These are phyloP conservation scores for Lycorma delicatula DNA, from an alignment of 1,140 invertebrate genomes.

Conservation along the genomic window DNA sequence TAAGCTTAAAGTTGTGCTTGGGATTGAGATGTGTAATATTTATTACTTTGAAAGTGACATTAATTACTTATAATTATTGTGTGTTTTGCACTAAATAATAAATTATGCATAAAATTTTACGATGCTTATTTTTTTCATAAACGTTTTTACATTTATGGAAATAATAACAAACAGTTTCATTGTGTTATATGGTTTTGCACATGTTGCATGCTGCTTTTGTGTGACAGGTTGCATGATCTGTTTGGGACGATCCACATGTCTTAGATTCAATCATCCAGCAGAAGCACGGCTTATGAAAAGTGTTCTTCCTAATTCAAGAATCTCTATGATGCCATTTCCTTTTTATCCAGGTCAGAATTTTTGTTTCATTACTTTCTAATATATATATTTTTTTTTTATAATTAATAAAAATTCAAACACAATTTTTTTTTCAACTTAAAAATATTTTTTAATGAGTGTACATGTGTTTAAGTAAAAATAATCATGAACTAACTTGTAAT, in stretches of 20 bases:
- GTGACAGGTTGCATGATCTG: constrained; percentile 69
- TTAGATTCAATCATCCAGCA: constrained; percentile 83
- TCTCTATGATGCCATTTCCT: constrained; percentile 61
- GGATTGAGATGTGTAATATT: too few species aligned
- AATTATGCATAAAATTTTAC: too few species aligned
- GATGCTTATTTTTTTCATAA: too few species aligned
- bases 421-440: not conserved
- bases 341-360: constrained; percentile 38
- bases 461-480: not conserved
- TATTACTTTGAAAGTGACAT: too few species aligned
- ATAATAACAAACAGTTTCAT: too few species aligned
- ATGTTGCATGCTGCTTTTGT: not conserved
- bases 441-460: not conserved
- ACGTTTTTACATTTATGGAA: too few species aligned
- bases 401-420: not conserved
- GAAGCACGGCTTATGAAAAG: constrained; percentile 77
- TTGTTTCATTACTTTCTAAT: constrained; percentile 16
- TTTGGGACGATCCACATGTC: constrained; percentile 76
- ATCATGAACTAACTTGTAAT: not conserved
- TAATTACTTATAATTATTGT: too few species aligned
- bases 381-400: constrained; percentile 6
- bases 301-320: constrained; percentile 59
- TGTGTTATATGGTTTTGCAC: not conserved
- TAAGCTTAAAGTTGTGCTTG: too few species aligned
- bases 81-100: too few species aligned